A percentile compares a stretch with the other conserved stretches of the same genome.
phyloP scores from a whole-genome alignment of 2,113 vertebrate genomes.

The Anhinga anhinga region DNA sequence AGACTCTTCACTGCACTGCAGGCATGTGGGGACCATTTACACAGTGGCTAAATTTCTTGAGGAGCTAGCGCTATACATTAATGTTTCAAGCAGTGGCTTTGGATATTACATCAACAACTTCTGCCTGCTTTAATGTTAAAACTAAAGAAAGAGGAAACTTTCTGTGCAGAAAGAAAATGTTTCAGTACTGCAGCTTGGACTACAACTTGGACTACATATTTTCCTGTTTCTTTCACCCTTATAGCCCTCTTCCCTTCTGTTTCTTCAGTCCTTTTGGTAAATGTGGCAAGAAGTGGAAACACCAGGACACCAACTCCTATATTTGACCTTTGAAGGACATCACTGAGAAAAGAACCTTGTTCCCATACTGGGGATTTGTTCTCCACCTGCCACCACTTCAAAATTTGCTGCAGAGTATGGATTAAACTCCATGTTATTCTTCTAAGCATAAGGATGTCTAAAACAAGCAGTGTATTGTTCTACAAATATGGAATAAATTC shows the following conservation, averaged over 20 bases:
- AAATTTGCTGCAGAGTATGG: background rate
- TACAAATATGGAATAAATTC: constrained; percentile 34
- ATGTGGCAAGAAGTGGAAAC: constrained; percentile 46
- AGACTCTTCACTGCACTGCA: background rate
- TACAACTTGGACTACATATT: background rate
- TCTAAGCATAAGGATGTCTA: background rate
- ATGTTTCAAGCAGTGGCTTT: background rate
- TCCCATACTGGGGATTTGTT: background rate
- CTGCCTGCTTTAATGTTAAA: background rate
- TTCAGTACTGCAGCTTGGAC: background rate
- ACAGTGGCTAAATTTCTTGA: background rate
- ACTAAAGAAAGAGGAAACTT: background rate
- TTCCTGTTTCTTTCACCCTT: background rate
- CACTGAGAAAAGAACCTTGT: background rate
- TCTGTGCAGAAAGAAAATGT: background rate
- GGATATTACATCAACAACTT: background rate
- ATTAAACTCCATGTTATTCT: background rate
- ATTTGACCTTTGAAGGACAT: constrained; percentile 47
- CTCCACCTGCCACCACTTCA: background rate
- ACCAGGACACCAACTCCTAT: constrained; percentile 34
- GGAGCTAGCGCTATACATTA: background rate
- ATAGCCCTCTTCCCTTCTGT: background rate
- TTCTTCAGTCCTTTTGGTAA: constrained; percentile 20
- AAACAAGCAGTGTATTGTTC: constrained; percentile 41
- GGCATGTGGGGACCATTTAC: background rate